These are phyloP conservation scores for Borostomias antarcticus DNA, from an alignment of 2,797 vertebrate species.

Conservation along the genomic window DNA sequence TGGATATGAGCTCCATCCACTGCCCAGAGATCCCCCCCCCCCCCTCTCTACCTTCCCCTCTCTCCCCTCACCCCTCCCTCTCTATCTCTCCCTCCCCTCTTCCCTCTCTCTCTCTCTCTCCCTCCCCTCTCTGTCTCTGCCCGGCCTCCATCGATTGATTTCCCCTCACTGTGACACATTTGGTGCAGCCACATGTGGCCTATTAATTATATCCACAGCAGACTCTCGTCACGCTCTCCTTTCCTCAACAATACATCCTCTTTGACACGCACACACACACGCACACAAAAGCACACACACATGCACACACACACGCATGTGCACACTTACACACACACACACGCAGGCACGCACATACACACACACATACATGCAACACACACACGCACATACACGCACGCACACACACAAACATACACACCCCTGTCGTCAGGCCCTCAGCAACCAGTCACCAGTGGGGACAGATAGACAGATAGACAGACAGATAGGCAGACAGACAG, in stretches of 20 bases:
- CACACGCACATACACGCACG: background rate
- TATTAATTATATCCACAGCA: constrained; percentile 79
- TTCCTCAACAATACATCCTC: constrained; percentile 56
- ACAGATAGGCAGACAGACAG: too few relatives aligned
- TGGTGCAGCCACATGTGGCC: constrained; percentile 75
- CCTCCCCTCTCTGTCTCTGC: constrained; percentile 6
- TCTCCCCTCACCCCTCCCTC: constrained; percentile 13
- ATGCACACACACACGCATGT: background rate
- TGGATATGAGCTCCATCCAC: too few relatives aligned
- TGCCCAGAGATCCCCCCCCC: too few relatives aligned
- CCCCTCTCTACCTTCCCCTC: background rate
- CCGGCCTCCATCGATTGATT: constrained; percentile 72
- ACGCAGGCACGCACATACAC: too few relatives aligned
- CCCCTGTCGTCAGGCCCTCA: background rate
- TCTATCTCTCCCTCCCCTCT: constrained; percentile 2
- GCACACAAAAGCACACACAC: background rate
- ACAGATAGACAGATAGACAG: background rate
- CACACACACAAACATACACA: constrained; percentile 2
- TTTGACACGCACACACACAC: constrained; percentile 21
- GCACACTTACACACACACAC: background rate
- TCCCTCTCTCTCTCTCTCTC: constrained; percentile 40
- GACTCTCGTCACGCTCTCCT: constrained; percentile 68
- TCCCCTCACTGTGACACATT: constrained; percentile 76
- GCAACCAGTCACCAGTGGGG: background rate
- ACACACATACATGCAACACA: too few relatives aligned